Conservation (phyloP, 1,140 invertebrate genomes). For the Drosophila gunungcola region DNA sequence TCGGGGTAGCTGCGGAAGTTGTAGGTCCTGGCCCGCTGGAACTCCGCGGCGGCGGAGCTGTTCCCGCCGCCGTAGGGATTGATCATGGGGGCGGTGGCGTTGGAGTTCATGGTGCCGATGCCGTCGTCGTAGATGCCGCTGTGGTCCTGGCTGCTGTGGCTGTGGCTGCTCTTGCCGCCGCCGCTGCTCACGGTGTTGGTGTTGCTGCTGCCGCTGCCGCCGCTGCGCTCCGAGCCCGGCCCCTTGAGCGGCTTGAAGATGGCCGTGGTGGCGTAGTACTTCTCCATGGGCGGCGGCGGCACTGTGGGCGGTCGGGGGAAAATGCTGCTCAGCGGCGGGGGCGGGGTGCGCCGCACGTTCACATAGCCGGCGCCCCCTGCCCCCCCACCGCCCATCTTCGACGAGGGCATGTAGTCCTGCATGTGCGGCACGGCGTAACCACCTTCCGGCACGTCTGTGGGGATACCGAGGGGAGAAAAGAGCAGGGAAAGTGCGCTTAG, state of each 20-base stretch:
- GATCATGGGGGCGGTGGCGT: constrained; percentile 81
- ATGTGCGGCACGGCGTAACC: constrained; percentile 86
- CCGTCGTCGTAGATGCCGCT: constrained; percentile 78
- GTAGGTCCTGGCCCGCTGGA: constrained; percentile 82
- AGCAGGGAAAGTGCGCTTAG: constrained; percentile 58
- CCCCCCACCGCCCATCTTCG: constrained; percentile 71
- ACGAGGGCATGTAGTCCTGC: constrained; percentile 81
- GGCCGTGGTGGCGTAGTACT: constrained; percentile 89
- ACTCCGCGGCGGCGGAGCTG: constrained; percentile 66
- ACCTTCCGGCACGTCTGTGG: constrained; percentile 86
- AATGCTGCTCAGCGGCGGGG: constrained; percentile 86
- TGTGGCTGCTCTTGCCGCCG: constrained; percentile 77
- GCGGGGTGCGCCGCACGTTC: constrained; percentile 82
- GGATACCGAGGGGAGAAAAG: constrained; percentile 34
- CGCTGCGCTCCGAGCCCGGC: constrained; percentile 51
- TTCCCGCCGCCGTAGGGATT: constrained; percentile 74
- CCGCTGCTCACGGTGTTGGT: constrained; percentile 55
- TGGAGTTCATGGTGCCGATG: constrained; percentile 83
- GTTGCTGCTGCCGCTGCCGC: constrained; percentile 55
- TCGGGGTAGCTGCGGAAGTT: constrained; percentile 84
- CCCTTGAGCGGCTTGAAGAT: constrained; percentile 84
- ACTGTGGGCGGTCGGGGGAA: constrained; percentile 87
- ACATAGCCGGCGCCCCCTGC: constrained; percentile 76
- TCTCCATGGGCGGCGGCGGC: constrained; percentile 90
- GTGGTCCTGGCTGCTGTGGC: constrained; percentile 68